Evolutionary conservation across 2,113 vertebrate species (phyloP).

Genomic region (Xenopus borealis): DNA sequence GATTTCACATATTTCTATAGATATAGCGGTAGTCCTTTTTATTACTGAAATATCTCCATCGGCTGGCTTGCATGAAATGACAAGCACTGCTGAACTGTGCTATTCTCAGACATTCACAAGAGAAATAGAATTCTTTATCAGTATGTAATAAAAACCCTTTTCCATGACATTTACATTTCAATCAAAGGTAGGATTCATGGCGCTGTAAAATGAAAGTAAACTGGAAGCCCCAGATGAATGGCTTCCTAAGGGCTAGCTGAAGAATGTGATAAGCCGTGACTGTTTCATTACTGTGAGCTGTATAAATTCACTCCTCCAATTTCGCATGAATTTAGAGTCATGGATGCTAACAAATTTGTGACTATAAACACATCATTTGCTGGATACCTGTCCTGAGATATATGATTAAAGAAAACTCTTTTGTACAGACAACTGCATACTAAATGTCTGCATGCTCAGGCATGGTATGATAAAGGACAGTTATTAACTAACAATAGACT

Average conservation of each 20-base stretch:
- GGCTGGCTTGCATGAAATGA: slow-evolving; percentile 11
- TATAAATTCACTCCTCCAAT: slow-evolving; percentile 17
- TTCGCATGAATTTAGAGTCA: slow-evolving; percentile 2
- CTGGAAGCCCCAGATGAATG: slow-evolving; percentile 20
- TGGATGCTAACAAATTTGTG: slow-evolving; percentile 9
- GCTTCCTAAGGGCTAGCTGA: slow-evolving; percentile 10
- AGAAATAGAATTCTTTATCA: slow-evolving; percentile 12
- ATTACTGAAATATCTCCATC: slow-evolving; percentile 6
- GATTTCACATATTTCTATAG: too few relatives aligned
- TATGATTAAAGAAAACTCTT: too few relatives aligned
- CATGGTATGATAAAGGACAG: too few relatives aligned
- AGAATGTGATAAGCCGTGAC: slow-evolving; percentile 8
- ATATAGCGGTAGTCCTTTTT: too few relatives aligned
- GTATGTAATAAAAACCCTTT: slow-evolving; percentile 23
- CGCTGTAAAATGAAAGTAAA: slow-evolving; percentile 14
- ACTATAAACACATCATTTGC: slow-evolving; percentile 7
- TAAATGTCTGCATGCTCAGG: too few relatives aligned
- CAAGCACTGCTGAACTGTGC: background rate
- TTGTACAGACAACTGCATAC: too few relatives aligned
- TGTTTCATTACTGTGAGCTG: slow-evolving; percentile 7
- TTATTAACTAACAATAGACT: too few relatives aligned
- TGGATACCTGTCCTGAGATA: too few relatives aligned
- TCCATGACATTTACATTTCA: slow-evolving; percentile 31
- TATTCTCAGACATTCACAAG: slow-evolving; percentile 12
- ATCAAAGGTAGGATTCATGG: slow-evolving; percentile 1